phyloP scores from a whole-genome alignment of 1,140 invertebrate species.

The Saxidomus purpurata region DNA sequence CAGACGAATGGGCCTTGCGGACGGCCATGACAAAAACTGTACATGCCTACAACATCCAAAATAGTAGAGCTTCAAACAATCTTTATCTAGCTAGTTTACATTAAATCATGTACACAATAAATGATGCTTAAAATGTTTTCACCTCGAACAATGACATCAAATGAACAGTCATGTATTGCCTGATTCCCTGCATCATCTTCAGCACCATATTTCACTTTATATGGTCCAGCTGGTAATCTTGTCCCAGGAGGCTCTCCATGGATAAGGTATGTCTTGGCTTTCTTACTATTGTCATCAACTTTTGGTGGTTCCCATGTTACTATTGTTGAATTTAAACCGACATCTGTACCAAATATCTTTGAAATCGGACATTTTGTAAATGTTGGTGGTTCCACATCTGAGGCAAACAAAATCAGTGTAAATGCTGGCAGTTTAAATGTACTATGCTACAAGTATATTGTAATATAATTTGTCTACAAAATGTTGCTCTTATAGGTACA shows the following conservation, averaged over 20 bases:
- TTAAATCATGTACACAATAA: background rate
- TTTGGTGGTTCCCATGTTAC: background rate
- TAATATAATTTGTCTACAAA: too few relatives aligned
- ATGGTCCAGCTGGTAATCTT: background rate
- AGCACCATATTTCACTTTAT: conserved; percentile 6
- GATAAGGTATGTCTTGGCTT: background rate
- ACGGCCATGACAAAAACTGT: too few relatives aligned
- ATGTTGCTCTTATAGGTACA: too few relatives aligned
- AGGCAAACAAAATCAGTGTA: background rate
- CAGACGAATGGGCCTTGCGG: too few relatives aligned
- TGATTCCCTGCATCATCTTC: background rate
- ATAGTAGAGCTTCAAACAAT: too few relatives aligned
- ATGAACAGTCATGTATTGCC: background rate
- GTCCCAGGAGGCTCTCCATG: background rate
- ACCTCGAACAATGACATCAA: conserved; percentile 33
- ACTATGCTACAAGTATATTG: too few relatives aligned
- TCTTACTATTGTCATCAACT: conserved; percentile 21
- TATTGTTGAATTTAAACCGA: conserved; percentile 1
- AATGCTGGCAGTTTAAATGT: background rate
- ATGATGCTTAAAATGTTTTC: too few relatives aligned
- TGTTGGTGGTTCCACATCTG: conserved; percentile 3
- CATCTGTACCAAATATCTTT: background rate
- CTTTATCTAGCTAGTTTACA: too few relatives aligned
- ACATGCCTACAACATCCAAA: too few relatives aligned
- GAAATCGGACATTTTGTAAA: conserved; percentile 30